phyloP scores from a whole-genome alignment of 1,140 invertebrate species.

The Drosophila bifasciata region DNA sequence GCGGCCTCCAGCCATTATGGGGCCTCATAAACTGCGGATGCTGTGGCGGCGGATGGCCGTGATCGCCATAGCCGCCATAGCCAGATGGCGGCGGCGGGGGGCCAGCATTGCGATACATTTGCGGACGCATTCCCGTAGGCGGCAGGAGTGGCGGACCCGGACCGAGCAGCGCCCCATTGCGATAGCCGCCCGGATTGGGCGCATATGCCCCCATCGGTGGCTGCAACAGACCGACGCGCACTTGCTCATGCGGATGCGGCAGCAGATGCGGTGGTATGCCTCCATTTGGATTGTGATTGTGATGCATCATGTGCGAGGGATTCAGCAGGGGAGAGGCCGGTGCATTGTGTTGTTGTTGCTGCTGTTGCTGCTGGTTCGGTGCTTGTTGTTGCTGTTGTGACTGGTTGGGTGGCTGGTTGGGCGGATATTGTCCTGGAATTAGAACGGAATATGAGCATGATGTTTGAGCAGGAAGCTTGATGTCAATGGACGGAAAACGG shows the following conservation, averaged over 20 bases:
- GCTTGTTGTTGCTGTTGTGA: constrained; percentile 63
- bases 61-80: constrained; percentile 34
- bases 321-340: constrained; percentile 50
- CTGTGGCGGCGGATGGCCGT: constrained; percentile 39
- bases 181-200: constrained; percentile 43
- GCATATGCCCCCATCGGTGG: constrained; percentile 50
- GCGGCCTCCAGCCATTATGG: constrained; percentile 70
- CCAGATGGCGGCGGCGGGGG: constrained; percentile 46
- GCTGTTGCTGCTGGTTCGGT: constrained; percentile 48
- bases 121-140: constrained; percentile 48
- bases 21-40: constrained; percentile 66
- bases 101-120: constrained; percentile 44
- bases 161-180: constrained; percentile 61
- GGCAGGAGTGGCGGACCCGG: constrained; percentile 46
- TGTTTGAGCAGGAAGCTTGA: constrained; percentile 40
- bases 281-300: constrained; percentile 46
- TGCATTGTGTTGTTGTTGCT: constrained; percentile 55
- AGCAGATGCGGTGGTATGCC: constrained; percentile 42
- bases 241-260: constrained; percentile 69
- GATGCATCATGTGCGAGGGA: constrained; percentile 64
- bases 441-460: too few species aligned
- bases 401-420: constrained; percentile 48
- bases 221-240: constrained; percentile 66
- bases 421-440: constrained; percentile 75
- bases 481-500: too few species aligned